These are phyloP conservation scores for Drosophila jambulina DNA, from an alignment of 1,140 invertebrate species.

Conservation along the genomic window DNA sequence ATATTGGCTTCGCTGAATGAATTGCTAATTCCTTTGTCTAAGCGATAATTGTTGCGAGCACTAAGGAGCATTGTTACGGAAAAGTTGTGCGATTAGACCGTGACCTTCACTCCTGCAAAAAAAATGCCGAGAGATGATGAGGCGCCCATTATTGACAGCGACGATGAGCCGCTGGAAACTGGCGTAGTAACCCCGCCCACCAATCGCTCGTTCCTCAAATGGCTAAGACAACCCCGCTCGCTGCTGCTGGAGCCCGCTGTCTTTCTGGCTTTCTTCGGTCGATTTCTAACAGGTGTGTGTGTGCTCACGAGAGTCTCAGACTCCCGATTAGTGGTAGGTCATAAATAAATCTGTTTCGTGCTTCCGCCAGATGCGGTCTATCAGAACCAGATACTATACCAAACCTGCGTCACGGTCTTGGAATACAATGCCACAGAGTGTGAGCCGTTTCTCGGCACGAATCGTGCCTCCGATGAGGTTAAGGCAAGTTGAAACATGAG, in stretches of 20 bases:
- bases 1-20: conserved; percentile 41
- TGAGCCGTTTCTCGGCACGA: conserved; percentile 69
- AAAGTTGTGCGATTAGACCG: conserved; percentile 23
- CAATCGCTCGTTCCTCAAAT: background rate
- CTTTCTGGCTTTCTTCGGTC: conserved; percentile 71
- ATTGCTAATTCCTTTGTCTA: conserved; percentile 72
- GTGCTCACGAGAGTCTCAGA: background rate
- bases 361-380: conserved; percentile 72
- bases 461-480: conserved; percentile 66
- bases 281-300: conserved; percentile 72
- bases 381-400: conserved; percentile 81
- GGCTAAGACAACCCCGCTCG: conserved; percentile 20
- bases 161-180: conserved; percentile 26
- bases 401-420: conserved; percentile 72
- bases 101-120: conserved; percentile 10
- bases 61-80: conserved; percentile 6
- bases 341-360: conserved; percentile 2
- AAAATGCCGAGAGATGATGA: conserved; percentile 24
- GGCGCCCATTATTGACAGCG: conserved; percentile 25
- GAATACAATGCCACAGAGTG: conserved; percentile 71
- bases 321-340: background rate
- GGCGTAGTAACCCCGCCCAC: background rate
- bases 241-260: conserved; percentile 77
- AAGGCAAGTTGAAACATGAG: conserved; percentile 51
- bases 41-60: conserved; percentile 28